Evolutionary conservation across 2,888 invertebrate species (phyloP), one percentile per base, ranked within the genome.

Genomic region (Dryadula phaetusa): DNA sequence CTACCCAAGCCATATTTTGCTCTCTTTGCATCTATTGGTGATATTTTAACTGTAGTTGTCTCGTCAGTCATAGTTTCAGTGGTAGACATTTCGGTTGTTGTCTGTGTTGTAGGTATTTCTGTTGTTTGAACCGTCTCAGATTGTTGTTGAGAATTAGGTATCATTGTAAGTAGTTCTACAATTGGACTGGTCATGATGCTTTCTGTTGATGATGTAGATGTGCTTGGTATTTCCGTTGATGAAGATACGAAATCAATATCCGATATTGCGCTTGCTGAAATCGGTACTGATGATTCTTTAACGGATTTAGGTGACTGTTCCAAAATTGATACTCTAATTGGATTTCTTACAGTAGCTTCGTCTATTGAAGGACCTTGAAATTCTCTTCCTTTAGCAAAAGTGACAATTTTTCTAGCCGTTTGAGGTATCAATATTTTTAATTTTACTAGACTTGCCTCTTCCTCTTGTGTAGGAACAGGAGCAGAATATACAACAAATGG

Each of bases 401-500:
- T 90, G 25, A 86, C 78, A 56, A 89, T 87, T 64, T 83, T 89
- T 7, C 82, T 81, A 37, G 83, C 86, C 10, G 78, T 76, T 74
- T 88, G 88, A 40, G 88, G 82, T 76, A 87, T 85, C 3, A 86
- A 66, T 1, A 87, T 78, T 64, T 88, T 78, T 20, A 87, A 71
- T 73, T 90, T 87, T 0, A 86, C 87, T 18, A 86, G 83, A 62
- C 85, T 87, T 1, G 75, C 81, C 42, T 86, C 81, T 67, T 90
- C 85, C 67, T 84, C 79, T 73, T 86, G 85, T 34, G 76, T 83
- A 20, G 83, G 78, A 25, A 83, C 76, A 12, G 92, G 82, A 8
- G 91, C 86, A 3, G 93, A 93, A 74, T 93, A 93, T 0, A 93
- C 91, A 2, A 92, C 79, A 75, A 90, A 93, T 0, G 92, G 91